phyloP scores from a whole-genome alignment of 1,140 invertebrate species.

The Cydia pomonella region DNA sequence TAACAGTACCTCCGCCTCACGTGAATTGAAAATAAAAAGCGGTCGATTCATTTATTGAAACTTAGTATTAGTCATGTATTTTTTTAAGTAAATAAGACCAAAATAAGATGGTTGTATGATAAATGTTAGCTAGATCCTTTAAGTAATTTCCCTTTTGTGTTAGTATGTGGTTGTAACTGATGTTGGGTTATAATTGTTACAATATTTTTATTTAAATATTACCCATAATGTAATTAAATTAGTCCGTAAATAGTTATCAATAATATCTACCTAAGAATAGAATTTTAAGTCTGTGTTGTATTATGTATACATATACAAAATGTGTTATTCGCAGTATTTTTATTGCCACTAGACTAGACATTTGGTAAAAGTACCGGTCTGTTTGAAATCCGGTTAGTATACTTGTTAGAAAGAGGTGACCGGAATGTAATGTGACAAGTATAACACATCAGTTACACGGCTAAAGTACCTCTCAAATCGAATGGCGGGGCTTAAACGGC shows the following conservation, averaged over 20 bases:
- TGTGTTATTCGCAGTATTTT: conserved; percentile 9
- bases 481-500: conserved; percentile 45
- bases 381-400: not conserved
- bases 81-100: not conserved
- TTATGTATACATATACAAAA: not conserved
- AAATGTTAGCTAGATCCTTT: conserved; percentile 8
- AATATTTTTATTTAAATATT: conserved; percentile 2
- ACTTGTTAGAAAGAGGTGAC: not conserved
- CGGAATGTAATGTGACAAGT: conserved; percentile 16
- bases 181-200: conserved; percentile 4
- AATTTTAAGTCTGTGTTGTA: conserved; percentile 2
- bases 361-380: not conserved
- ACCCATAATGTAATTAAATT: conserved; percentile 14
- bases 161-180: conserved; percentile 9
- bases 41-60: not conserved
- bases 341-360: conserved; percentile 4
- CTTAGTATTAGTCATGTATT: not conserved
- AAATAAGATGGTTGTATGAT: not conserved
- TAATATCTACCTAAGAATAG: conserved; percentile 24
- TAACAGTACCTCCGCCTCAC: not conserved
- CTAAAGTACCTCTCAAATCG: conserved; percentile 43
- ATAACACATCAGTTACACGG: not conserved
- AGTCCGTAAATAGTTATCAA: conserved; percentile 13
- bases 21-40: conserved; percentile 7
- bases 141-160: not conserved